Evolutionary conservation across 2,888 invertebrate genomes (phyloP).

Genomic region (Microplitis manilae): DNA sequence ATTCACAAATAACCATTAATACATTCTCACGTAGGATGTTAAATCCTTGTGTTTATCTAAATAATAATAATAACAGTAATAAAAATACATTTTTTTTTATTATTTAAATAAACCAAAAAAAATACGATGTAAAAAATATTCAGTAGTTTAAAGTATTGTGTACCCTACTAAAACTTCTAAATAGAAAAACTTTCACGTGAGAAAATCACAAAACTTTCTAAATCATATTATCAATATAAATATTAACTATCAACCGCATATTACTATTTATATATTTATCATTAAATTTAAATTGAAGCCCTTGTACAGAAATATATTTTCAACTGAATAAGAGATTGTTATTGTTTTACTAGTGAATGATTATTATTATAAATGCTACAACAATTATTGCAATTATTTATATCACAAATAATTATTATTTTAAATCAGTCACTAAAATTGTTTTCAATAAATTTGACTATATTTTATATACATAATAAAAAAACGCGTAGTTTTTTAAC

Average conservation of each 20-base stretch:
- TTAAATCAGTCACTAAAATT: neutral
- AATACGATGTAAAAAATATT: neutral
- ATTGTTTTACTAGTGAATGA: neutral
- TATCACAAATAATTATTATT: neutral
- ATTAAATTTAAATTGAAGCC: neutral
- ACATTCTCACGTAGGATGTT: conserved; percentile 23
- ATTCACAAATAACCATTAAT: conserved; percentile 9
- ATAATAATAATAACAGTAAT: neutral
- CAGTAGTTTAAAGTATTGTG: neutral
- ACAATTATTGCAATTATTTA: neutral
- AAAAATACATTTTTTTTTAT: neutral
- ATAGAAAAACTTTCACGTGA: neutral
- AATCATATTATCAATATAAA: neutral
- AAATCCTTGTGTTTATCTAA: neutral
- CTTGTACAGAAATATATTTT: neutral
- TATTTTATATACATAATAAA: neutral
- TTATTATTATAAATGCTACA: neutral
- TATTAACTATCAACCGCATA: neutral
- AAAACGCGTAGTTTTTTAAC: neutral
- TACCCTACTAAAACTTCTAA: neutral
- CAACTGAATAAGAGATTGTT: neutral
- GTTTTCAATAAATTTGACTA: neutral
- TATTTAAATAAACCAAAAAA: conserved; percentile 2
- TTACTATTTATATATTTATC: neutral
- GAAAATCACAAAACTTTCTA: neutral